Percentiles rank a stretch among this genome's conserved stretches.
Conservation (phyloP, 2,888 invertebrate genomes). For the Diabrotica balteata region DNA sequence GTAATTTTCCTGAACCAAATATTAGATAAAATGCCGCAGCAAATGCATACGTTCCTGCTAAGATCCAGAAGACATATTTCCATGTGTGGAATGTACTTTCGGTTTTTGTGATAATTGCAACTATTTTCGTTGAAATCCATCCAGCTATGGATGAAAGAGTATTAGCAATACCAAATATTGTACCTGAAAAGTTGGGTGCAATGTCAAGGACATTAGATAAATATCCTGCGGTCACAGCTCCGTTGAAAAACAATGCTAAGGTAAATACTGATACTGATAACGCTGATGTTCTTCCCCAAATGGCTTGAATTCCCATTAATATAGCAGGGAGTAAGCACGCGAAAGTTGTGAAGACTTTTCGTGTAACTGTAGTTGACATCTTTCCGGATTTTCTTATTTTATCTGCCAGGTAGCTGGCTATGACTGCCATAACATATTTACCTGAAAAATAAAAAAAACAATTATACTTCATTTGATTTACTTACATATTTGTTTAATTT, state of each 20-base stretch:
- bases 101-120: conserved; percentile 76
- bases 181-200: conserved; percentile 88
- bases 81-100: conserved; percentile 79
- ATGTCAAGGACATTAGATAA: conserved; percentile 86
- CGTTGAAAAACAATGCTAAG: conserved; percentile 80
- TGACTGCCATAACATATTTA: conserved; percentile 81
- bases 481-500: background rate
- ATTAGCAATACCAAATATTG: conserved; percentile 89
- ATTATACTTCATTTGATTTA: background rate
- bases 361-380: conserved; percentile 75
- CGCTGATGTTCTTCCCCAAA: conserved; percentile 72
- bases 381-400: conserved; percentile 70
- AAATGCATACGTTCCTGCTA: conserved; percentile 73
- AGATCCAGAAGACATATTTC: conserved; percentile 83
- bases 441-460: conserved; percentile 46
- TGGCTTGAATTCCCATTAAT: conserved; percentile 77
- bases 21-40: conserved; percentile 71
- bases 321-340: conserved; percentile 72
- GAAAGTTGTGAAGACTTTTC: conserved; percentile 73
- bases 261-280: conserved; percentile 83
- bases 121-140: conserved; percentile 82
- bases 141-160: conserved; percentile 84
- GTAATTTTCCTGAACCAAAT: conserved; percentile 74
- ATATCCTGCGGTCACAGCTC: conserved; percentile 86
- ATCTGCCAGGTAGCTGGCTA: conserved; percentile 78